phyloP scores from a whole-genome alignment of 2,888 invertebrate species.

The Ornithoptera priamus region DNA sequence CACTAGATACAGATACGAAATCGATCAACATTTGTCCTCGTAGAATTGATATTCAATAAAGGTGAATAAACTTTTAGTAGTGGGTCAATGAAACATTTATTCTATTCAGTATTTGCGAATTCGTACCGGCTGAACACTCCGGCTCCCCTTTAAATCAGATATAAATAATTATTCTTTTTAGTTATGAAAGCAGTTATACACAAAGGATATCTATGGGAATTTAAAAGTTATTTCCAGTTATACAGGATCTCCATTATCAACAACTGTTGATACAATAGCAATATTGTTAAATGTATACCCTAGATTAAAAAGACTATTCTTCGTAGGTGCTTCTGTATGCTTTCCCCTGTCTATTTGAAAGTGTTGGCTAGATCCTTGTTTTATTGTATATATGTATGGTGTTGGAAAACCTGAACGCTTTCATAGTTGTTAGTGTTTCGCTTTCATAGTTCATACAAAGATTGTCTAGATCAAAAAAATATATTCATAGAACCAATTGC shows the following conservation, averaged over 20 bases:
- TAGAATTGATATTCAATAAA: constrained; percentile 3
- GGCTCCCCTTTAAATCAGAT: constrained; percentile 1
- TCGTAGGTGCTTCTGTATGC: constrained; percentile 9
- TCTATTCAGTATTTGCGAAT: constrained; percentile 13
- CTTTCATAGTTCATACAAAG: no score
- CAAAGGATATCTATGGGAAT: constrained; percentile 8
- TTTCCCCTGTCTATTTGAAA: constrained; percentile 4
- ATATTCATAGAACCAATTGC: no score
- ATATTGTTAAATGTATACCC: constrained; percentile 30
- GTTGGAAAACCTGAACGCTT: not conserved
- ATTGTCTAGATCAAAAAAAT: no score
- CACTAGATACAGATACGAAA: constrained; percentile 4
- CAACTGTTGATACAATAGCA: constrained; percentile 26
- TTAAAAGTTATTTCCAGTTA: constrained; percentile 32
- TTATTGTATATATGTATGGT: constrained; percentile 15
- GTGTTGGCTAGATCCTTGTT: constrained; percentile 3
- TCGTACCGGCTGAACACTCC: constrained; percentile 7
- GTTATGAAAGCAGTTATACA: constrained; percentile 14
- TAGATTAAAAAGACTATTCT: constrained; percentile 17
- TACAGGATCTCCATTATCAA: constrained; percentile 24
- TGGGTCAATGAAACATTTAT: constrained; percentile 14
- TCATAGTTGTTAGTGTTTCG: no score
- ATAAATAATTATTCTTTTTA: constrained; percentile 7
- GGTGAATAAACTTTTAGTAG: constrained; percentile 18
- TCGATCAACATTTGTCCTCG: constrained; percentile 4